A percentile compares a stretch with the other conserved stretches of the same genome.
phyloP scores from a whole-genome alignment of 2,113 vertebrate genomes.

The Embiotoca jacksoni region DNA sequence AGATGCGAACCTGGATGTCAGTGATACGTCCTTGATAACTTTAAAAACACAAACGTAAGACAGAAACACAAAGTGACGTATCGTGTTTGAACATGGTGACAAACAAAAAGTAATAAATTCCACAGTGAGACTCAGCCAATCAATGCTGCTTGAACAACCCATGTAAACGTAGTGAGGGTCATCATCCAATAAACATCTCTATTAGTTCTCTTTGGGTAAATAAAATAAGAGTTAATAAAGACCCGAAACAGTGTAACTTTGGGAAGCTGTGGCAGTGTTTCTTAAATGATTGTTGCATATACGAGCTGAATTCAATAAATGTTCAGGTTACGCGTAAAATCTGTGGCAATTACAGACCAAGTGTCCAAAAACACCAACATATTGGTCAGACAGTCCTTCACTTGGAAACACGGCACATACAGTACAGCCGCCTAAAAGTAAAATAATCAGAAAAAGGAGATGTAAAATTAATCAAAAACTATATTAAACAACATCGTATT shows the following conservation, averaged over 20 bases:
- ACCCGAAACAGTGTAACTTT: slow-evolving; percentile 28
- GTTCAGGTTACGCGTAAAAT: slow-evolving; percentile 26
- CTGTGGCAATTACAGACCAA: slow-evolving; percentile 2
- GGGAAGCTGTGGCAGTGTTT: slow-evolving; percentile 59
- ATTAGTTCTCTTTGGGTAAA: slow-evolving; percentile 46
- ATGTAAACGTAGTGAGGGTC: slow-evolving; percentile 3
- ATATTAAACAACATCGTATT: slow-evolving; percentile 20
- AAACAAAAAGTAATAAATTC: neutral
- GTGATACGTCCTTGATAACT: neutral
- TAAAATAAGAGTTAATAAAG: slow-evolving; percentile 13
- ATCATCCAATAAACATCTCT: slow-evolving; percentile 10
- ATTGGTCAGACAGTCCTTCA: slow-evolving; percentile 14
- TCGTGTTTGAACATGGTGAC: neutral
- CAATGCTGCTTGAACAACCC: neutral
- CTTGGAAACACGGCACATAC: slow-evolving; percentile 11
- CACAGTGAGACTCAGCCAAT: neutral
- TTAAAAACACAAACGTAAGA: slow-evolving; percentile 32
- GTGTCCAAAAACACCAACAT: slow-evolving; percentile 13
- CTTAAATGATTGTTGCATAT: slow-evolving; percentile 61
- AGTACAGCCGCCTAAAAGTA: slow-evolving; percentile 7
- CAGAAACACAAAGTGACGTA: slow-evolving; percentile 5
- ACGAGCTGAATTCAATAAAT: slow-evolving; percentile 10
- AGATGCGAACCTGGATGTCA: slow-evolving; percentile 4
- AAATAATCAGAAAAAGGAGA: slow-evolving; percentile 22
- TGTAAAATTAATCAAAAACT: slow-evolving; percentile 28